Evolutionary conservation across 2,888 invertebrate genomes (phyloP), one percentile per base, ranked within the genome.

Genomic region (Punctoribates punctum): DNA sequence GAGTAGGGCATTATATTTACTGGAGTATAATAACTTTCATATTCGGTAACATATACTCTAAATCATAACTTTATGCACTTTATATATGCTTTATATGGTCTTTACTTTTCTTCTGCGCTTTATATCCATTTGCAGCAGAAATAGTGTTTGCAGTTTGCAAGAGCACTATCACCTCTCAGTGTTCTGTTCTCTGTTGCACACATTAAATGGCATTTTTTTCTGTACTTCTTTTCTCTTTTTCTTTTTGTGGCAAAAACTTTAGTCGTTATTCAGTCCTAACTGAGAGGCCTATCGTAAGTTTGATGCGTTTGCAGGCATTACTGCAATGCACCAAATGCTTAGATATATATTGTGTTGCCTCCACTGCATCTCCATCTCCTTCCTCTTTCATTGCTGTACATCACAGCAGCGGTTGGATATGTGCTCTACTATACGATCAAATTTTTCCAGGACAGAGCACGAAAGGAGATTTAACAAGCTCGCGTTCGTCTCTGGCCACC

Each of bases 401-500:
- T 60, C 25, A 60, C 25, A 57, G 57, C 57, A 65, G 34, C 65
- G 65, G 65, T 34, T 65, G 65, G 65, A 65, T 65, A 57, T 57
- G 57, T 57, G 57, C 57, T 57, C 57, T 57, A 34, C 62, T 62
- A 5, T 62, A 29, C 34, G 15, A 34, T 62, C n/a, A 38, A 70
- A 70, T 70, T 8, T 70, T 62, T 62, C 20, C 42, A 70, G 70
- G 70, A 70, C 70, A 70, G 70, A 70, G 42, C 70, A 70, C 70
- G 70, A 70, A 70, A 70, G 38, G 42, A 70, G 70, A 70, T 70
- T 70, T 70, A 70, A 70, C 70, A 70, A 65, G 23, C 65, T 65
- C 65, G 65, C 65, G 38, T 65, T 65, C 70, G 42, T 23, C 70
- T 70, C 70, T 46, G 25, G 15, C 25, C 62, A 13, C 23, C 70